A percentile compares a stretch with the other conserved stretches of the same genome.
phyloP scores from a whole-genome alignment of 2,888 invertebrate species.

The Polia nebulosa region DNA sequence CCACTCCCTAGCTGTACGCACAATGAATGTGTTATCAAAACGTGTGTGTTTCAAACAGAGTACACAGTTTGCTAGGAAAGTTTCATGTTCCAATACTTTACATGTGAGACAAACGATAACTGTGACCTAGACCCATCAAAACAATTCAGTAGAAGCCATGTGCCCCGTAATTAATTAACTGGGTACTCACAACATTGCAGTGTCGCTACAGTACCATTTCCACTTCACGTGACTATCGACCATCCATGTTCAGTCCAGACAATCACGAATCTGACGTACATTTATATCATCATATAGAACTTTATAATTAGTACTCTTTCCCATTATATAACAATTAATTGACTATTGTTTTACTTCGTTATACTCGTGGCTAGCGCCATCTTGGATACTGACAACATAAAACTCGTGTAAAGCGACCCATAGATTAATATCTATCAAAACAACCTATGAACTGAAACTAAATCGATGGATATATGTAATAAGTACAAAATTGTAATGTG shows the following conservation, averaged over 20 bases:
- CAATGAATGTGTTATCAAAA: no score
- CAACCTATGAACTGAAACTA: no score
- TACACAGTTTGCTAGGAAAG: background rate
- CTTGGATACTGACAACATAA: constrained; percentile 10
- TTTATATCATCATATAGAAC: constrained; percentile 10
- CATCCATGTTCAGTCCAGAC: background rate
- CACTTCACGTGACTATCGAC: constrained; percentile 21
- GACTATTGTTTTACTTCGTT: constrained; percentile 29
- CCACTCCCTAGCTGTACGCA: no score
- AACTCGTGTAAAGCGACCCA: background rate
- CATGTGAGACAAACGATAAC: constrained; percentile 5
- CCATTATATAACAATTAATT: constrained; percentile 37
- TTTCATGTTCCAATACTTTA: background rate
- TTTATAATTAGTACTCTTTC: constrained; percentile 24
- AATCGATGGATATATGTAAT: no score
- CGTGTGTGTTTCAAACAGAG: no score
- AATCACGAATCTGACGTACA: constrained; percentile 15
- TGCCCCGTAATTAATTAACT: constrained; percentile 21
- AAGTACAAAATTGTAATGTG: background rate
- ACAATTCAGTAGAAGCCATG: constrained; percentile 3
- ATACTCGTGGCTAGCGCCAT: constrained; percentile 5
- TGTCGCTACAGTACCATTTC: constrained; percentile 4
- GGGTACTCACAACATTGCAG: background rate
- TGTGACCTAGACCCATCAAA: constrained; percentile 7
- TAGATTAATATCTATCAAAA: no score